Base-by-base conservation (phyloP, 2,888 invertebrate genomes). In the Vannuccia rotundouncinata region DNA sequence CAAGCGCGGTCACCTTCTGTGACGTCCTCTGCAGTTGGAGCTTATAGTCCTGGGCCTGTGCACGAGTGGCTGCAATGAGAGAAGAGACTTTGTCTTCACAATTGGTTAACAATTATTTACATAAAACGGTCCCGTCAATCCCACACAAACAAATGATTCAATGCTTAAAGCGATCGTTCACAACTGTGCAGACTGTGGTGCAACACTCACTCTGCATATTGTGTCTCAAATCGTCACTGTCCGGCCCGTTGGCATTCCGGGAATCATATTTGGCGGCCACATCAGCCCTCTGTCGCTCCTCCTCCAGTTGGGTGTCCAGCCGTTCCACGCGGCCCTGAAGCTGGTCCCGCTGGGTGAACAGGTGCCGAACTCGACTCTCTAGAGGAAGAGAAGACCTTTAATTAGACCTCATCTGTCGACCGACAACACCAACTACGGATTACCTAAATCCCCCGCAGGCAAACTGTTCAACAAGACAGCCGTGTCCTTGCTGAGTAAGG, bases 311-410 rank as follows among this genome's bases (percentile, higher is more conserved):
- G 17, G 66, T 22, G 2, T 66, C 66, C 10, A 66, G 25, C 22
- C 66, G 5, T 17, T 66, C 66, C 17, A 66, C 66, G 2, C 25
- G 66, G 25, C 66, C 66, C 10, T 5, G 22, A 22, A 66, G 66
- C 25, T 66, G 66, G 66, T 66, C 66, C 22, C 66, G 66, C 25
- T 66, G 66, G 66, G 66, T 66, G 22, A 66, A 66, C 66, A 66
- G 66, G 66, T 17, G 2, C 25, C 66, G 10, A 5, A 66, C 66
- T 22, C 66, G 66, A 66, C 25, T 66, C 66, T 66, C 66, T 66
- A n/a, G n/a, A n/a, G n/a, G n/a, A n/a, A n/a, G n/a, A n/a, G n/a
- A n/a, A n/a, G n/a, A n/a, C n/a, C n/a, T n/a, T n/a, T n/a, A n/a
- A n/a, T n/a, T n/a, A n/a, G n/a, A n/a, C n/a, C n/a, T n/a, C n/a